Percentiles rank a stretch among this genome's conserved stretches.
phyloP scores from a whole-genome alignment of 2,113 vertebrate species.

The human (Homo sapiens) region GRCh38 chr5:90942501-90943000 shows the following conservation, averaged over 20 bases:
- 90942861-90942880: neutral
- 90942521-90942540: neutral
- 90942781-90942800: neutral
- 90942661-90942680: neutral
- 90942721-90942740: neutral
- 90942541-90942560: neutral
- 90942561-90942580: neutral
- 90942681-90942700: neutral
- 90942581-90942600: neutral
- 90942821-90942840: neutral
- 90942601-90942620: neutral
- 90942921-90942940: neutral
- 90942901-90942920: neutral
- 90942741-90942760: neutral
- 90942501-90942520: neutral
- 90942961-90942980: neutral
- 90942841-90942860: neutral
- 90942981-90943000: neutral
- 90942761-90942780: neutral
- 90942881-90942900: neutral
- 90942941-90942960: neutral
- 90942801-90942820: neutral
- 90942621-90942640: neutral
- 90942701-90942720: neutral
- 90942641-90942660: neutral